Evolutionary conservation across 2,113 vertebrate genomes (phyloP), one percentile per base, ranked within the genome.

Genomic region (Nibea albiflora): DNA sequence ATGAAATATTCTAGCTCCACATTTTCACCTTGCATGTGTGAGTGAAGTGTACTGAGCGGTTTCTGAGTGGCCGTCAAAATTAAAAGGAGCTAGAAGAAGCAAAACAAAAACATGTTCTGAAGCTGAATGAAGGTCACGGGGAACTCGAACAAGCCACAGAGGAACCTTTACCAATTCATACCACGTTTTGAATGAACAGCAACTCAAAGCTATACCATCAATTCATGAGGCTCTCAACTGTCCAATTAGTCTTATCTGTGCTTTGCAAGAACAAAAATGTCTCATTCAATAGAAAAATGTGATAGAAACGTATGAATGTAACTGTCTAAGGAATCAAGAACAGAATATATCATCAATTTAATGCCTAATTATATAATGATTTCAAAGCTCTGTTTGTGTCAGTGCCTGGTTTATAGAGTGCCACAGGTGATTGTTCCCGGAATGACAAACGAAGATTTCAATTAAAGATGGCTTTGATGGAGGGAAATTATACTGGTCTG

Each of bases 201-300:
- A 92, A 92, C 87, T 86, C 82, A 39, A 39, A 80, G 90, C 87
- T 52, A 79, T 69, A 86, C 89, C 80, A 94, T 94, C 88, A 90
- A 91, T 94, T 93, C 91, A 90, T 11, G 17, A 79, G 84, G 58
- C 79, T 85, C 88, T 90, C 73, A 73, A 88, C 88, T 90, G 90
- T 93, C 91, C 87, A 93, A 93, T 94, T 93, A 93, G 92, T 86
- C 88, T 94, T 94, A 93, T 95, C 92, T 93, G 67, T 66, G 76
- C 78, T 88, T 82, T 87, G 91, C 92, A 92, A 93, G 92, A 93
- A 92, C 88, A 92, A 86, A 90, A 93, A 88, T 73, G 84, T 90
- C 88, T 93, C 84, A 91, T 84, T 90, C 85, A 86, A 90, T 85
- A 85, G 87, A 90, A 78, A 90, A 91, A 92, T 88, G 83, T 82